phyloP scores from a whole-genome alignment of 2,797 vertebrate genomes.

The Buceros bicornis region DNA sequence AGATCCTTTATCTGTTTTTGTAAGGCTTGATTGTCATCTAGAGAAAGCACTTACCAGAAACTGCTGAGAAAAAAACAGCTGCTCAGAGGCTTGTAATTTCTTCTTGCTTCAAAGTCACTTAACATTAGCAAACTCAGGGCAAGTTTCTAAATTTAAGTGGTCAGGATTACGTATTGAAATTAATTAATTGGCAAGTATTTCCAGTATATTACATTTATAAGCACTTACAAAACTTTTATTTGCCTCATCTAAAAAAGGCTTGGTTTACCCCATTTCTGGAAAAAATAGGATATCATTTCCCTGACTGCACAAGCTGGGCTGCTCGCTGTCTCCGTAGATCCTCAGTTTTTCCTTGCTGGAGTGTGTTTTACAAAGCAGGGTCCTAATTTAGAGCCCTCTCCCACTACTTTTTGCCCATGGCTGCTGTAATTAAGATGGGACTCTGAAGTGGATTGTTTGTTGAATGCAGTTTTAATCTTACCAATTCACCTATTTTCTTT shows the following conservation, averaged over 20 bases:
- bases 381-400: not conserved
- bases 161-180: not conserved
- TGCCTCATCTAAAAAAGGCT: not conserved
- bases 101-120: not conserved
- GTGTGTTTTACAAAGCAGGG: conserved; percentile 1
- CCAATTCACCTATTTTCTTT: conserved; percentile 38
- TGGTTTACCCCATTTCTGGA: not conserved
- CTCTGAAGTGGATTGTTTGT: not conserved
- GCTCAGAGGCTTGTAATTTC: not conserved
- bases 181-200: not conserved
- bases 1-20: not conserved
- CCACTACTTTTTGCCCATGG: not conserved
- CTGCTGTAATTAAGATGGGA: not conserved
- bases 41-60: not conserved
- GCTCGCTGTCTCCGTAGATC: not conserved
- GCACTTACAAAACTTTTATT: not conserved
- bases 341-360: not conserved
- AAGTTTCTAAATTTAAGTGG: not conserved
- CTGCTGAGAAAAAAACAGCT: not conserved
- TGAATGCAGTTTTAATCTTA: not conserved
- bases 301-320: not conserved
- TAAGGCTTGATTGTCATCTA: not conserved
- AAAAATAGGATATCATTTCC: not conserved
- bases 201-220: not conserved
- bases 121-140: not conserved